A percentile compares a stretch with the other conserved stretches of the same genome.
Conservation (phyloP, 2,113 vertebrate species). For the Pachypanchax playfairii region DNA sequence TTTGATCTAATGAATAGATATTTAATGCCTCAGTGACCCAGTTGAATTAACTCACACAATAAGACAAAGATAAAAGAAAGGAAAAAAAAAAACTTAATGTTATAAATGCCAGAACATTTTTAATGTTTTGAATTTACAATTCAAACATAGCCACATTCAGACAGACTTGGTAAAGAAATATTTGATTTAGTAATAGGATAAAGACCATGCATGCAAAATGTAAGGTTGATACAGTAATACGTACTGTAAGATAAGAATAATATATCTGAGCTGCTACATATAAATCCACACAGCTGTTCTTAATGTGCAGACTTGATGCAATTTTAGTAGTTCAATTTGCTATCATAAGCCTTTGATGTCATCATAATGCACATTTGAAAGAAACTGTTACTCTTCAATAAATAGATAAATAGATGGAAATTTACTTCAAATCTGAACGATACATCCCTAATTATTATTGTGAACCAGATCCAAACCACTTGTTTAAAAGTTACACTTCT, state of each 20-base stretch:
- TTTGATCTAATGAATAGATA: conserved; percentile 2
- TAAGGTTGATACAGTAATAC: neutral
- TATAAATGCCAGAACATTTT: too few relatives aligned
- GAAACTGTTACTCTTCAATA: too few relatives aligned
- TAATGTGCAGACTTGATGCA: too few relatives aligned
- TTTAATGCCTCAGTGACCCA: conserved; percentile 8
- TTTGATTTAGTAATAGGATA: neutral
- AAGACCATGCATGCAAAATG: neutral
- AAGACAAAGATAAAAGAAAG: neutral
- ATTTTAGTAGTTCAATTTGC: too few relatives aligned
- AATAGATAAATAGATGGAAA: too few relatives aligned
- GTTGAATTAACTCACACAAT: neutral
- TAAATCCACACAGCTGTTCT: too few relatives aligned
- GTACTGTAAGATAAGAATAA: conserved; percentile 12
- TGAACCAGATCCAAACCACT: too few relatives aligned
- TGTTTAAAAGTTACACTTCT: neutral
- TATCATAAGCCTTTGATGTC: too few relatives aligned
- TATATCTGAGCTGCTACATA: neutral
- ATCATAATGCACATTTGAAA: too few relatives aligned
- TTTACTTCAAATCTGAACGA: too few relatives aligned
- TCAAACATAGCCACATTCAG: neutral
- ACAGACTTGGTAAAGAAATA: neutral
- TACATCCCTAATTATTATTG: too few relatives aligned
- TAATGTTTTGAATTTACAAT: neutral
- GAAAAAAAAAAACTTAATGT: neutral